A percentile compares a stretch with the other conserved stretches of the same genome.
These are phyloP conservation scores for Agonopterix heracliana DNA, from an alignment of 2,888 invertebrate species.

Conservation along the genomic window DNA sequence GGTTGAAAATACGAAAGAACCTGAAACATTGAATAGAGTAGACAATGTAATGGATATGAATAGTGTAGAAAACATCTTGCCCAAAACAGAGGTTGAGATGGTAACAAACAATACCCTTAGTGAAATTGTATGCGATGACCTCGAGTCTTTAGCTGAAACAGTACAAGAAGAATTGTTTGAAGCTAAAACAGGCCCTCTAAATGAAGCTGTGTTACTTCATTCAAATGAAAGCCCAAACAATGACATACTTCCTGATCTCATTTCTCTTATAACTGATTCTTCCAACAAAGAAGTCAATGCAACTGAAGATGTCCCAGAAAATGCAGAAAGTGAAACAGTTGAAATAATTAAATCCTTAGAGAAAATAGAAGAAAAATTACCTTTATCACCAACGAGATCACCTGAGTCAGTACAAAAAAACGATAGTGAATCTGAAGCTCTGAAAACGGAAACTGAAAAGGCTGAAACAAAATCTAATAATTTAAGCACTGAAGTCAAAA, in stretches of 20 bases:
- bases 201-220: no score
- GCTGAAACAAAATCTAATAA: slow-evolving; percentile 12
- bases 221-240: slow-evolving; percentile 3
- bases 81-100: slow-evolving; percentile 21
- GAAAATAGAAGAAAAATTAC: no score
- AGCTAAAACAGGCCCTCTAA: no score
- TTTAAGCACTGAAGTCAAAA: slow-evolving; percentile 9
- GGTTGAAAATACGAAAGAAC: slow-evolving; percentile 7
- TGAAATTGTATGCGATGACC: not conserved
- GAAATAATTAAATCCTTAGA: no score
- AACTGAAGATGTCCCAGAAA: no score
- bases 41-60: slow-evolving; percentile 8
- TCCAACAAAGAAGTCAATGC: not conserved
- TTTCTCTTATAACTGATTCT: not conserved
- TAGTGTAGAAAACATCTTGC: slow-evolving; percentile 30
- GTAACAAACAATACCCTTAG: not conserved
- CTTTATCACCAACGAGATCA: slow-evolving; percentile 18
- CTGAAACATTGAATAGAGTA: slow-evolving; percentile 3
- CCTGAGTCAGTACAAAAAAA: slow-evolving; percentile 49
- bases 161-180: not conserved
- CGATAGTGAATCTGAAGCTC: slow-evolving; percentile 2
- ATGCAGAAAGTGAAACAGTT: no score
- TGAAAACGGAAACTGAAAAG: slow-evolving; percentile 14
- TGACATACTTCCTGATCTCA: not conserved
- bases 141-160: not conserved